A percentile compares a stretch with the other conserved stretches of the same genome.
These are phyloP conservation scores for Porites rus DNA, from an alignment of 92 coral and sea anemone species.

Conservation along the genomic window DNA sequence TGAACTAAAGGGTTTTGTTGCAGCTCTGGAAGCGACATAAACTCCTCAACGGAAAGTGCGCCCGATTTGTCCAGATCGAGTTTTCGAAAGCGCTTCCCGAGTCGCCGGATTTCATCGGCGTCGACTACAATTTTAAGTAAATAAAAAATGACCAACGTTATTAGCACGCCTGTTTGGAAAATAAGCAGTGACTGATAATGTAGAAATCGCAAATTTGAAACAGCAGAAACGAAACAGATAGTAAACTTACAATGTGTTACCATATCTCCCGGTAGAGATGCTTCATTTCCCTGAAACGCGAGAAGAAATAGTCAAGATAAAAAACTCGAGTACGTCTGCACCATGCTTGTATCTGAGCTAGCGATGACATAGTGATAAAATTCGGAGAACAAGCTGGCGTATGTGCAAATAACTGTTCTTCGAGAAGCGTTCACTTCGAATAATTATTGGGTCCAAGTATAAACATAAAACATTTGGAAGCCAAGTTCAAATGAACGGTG, in stretches of 20 bases:
- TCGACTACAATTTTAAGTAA: conserved; percentile 75
- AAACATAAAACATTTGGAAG: conserved; percentile 31
- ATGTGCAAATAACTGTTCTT: conserved; percentile 4
- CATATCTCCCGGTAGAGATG: conserved; percentile 94
- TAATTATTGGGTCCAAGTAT: conserved; percentile 19
- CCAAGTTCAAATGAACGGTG: neutral
- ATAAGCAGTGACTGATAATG: conserved; percentile 37
- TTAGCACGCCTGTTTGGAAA: conserved; percentile 36
- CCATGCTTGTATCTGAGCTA: neutral
- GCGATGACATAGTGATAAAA: neutral
- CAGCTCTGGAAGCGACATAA: conserved; percentile 97
- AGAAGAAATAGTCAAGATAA: neutral
- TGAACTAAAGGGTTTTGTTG: conserved; percentile 98
- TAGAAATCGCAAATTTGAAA: conserved; percentile 21
- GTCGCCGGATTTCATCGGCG: conserved; percentile 96
- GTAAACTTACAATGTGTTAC: conserved; percentile 95
- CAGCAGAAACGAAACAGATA: conserved; percentile 39
- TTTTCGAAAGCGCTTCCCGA: conserved; percentile 95
- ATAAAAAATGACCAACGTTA: conserved; percentile 5
- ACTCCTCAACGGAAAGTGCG: conserved; percentile 97
- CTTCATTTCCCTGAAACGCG: conserved; percentile 88
- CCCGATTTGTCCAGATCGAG: conserved; percentile 97
- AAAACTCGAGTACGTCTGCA: neutral
- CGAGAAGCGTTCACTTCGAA: conserved; percentile 8
- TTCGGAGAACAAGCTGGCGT: neutral